phyloP scores from a whole-genome alignment of 2,113 vertebrate genomes.

The Centropus bengalensis region DNA sequence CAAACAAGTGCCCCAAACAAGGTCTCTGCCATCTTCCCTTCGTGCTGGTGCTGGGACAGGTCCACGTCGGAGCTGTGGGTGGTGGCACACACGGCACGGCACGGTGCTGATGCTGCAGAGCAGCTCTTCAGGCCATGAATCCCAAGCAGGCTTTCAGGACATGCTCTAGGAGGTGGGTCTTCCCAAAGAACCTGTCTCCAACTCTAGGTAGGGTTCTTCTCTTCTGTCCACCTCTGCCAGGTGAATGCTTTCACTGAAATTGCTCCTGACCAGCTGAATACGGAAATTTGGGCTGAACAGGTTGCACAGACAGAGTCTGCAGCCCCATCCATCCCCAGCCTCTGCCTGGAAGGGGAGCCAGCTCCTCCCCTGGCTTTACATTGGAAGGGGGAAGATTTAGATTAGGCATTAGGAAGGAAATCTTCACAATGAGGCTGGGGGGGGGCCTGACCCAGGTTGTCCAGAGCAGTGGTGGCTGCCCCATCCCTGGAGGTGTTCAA shows the following conservation, averaged over 20 bases:
- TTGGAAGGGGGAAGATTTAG: no score
- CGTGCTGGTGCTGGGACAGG: background rate
- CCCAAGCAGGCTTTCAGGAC: rapidly evolving
- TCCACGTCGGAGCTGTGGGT: rapidly evolving
- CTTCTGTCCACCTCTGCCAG: background rate
- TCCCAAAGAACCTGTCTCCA: background rate
- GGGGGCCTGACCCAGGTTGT: no score
- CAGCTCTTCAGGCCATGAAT: rapidly evolving
- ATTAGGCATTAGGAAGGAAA: no score
- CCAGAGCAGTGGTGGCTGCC: no score
- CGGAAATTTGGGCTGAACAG: rapidly evolving
- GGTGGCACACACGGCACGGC: background rate
- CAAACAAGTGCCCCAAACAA: background rate
- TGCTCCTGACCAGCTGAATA: rapidly evolving
- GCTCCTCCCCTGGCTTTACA: no score
- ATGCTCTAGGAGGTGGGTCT: rapidly evolving
- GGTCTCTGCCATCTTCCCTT: background rate
- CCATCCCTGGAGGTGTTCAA: no score
- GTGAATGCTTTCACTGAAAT: background rate
- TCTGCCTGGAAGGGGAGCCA: background rate
- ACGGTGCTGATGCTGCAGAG: background rate
- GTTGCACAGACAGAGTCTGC: rapidly evolving
- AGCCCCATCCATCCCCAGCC: rapidly evolving
- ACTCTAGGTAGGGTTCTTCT: rapidly evolving
- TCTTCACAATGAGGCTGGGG: no score